phyloP scores from a whole-genome alignment of 2,888 invertebrate genomes.

The Troides helena region DNA sequence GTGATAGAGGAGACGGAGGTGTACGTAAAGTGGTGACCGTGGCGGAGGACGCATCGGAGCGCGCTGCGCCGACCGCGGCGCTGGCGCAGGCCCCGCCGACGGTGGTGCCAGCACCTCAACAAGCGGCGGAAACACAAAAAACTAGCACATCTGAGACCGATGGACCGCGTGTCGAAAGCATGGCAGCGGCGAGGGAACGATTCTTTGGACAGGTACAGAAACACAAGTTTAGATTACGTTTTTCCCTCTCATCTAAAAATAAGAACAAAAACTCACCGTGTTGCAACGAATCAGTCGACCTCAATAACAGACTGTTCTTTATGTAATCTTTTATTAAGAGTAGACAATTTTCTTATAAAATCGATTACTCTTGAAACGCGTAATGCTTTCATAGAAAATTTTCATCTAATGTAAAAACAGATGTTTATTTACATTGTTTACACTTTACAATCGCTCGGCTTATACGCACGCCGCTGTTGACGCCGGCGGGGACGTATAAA shows the following conservation, averaged over 20 bases:
- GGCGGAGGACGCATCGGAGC: slow-evolving; percentile 65
- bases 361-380: not conserved
- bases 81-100: slow-evolving; percentile 46
- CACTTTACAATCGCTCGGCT: slow-evolving; percentile 36
- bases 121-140: slow-evolving; percentile 37
- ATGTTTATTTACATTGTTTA: slow-evolving; percentile 42
- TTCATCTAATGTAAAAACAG: slow-evolving; percentile 46
- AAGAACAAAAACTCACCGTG: slow-evolving; percentile 54
- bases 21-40: slow-evolving; percentile 59
- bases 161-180: slow-evolving; percentile 59
- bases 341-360: not conserved
- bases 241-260: slow-evolving; percentile 37
- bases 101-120: slow-evolving; percentile 39
- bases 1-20: slow-evolving; percentile 59
- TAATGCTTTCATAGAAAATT: slow-evolving; percentile 31
- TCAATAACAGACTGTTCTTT: slow-evolving; percentile 48
- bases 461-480: slow-evolving; percentile 13
- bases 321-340: not conserved
- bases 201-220: slow-evolving; percentile 70
- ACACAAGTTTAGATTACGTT: slow-evolving; percentile 31
- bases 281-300: slow-evolving; percentile 58
- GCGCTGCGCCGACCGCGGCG: slow-evolving; percentile 56
- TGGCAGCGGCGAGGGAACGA: slow-evolving; percentile 70
- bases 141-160: slow-evolving; percentile 46
- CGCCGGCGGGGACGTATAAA: slow-evolving; percentile 1